These are phyloP conservation scores for Bagarius yarrelli DNA, from an alignment of 2,113 vertebrate species.

Conservation along the genomic window DNA sequence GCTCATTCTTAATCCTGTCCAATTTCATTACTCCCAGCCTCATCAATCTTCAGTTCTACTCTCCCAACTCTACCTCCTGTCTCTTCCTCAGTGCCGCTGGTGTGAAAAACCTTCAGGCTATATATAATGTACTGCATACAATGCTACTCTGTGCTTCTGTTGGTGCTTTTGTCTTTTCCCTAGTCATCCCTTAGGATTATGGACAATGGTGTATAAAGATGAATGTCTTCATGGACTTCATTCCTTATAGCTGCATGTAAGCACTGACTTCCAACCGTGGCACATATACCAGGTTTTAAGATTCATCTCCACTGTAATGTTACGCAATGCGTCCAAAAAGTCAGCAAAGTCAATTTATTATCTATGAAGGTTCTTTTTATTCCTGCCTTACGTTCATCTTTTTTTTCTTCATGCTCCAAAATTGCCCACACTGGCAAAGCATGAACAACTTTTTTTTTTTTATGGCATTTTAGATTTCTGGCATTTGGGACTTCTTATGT, in stretches of 20 bases:
- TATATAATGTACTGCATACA: background rate
- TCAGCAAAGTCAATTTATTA: background rate
- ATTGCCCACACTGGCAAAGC: too few relatives aligned
- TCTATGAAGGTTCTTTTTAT: background rate
- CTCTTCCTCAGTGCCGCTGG: too few relatives aligned
- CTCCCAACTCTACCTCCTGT: too few relatives aligned
- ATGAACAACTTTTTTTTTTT: background rate
- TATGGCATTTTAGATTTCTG: background rate
- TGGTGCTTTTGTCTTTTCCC: background rate
- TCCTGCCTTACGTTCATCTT: background rate
- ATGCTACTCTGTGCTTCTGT: background rate
- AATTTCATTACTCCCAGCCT: too few relatives aligned
- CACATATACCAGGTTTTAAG: background rate
- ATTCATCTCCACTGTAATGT: conserved; percentile 12
- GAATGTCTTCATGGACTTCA: background rate
- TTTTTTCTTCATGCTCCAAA: background rate
- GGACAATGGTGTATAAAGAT: background rate
- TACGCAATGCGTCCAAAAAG: background rate
- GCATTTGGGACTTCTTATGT: background rate
- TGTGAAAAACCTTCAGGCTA: background rate
- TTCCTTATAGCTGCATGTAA: conserved; percentile 2
- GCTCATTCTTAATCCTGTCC: too few relatives aligned
- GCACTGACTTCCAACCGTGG: background rate
- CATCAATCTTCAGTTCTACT: too few relatives aligned
- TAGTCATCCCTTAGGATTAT: background rate